A percentile compares a stretch with the other conserved stretches of the same genome.
These are phyloP conservation scores for Glyptemys insculpta DNA, from an alignment of 2,797 vertebrate species.

Conservation along the genomic window DNA sequence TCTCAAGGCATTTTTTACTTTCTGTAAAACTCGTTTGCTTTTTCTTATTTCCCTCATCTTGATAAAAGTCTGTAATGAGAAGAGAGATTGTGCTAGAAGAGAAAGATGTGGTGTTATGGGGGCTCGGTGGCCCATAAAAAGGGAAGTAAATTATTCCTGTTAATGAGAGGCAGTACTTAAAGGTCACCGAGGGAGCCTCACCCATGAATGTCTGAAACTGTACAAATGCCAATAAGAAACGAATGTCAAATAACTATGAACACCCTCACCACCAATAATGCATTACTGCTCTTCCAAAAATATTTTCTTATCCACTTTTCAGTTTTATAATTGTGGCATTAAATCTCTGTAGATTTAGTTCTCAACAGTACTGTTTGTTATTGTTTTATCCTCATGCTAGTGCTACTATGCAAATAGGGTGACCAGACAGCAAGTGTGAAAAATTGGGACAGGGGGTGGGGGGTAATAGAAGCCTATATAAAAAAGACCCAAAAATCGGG, in stretches of 20 bases:
- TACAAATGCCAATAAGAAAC: neutral
- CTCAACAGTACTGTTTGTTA: neutral
- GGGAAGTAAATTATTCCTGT: neutral
- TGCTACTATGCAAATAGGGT: neutral
- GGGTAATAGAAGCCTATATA: too few relatives aligned
- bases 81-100: neutral
- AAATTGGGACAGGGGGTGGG: too few relatives aligned
- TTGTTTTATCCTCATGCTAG: neutral
- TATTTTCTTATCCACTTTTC: slow-evolving; percentile 17
- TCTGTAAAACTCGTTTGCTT: slow-evolving; percentile 18
- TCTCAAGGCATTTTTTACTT: slow-evolving; percentile 28
- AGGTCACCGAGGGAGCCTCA: neutral
- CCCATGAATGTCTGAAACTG: neutral
- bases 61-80: neutral
- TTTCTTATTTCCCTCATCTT: slow-evolving; percentile 33
- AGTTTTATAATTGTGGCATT: neutral
- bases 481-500: too few relatives aligned
- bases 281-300: neutral
- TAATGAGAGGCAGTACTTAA: neutral
- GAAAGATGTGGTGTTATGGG: neutral
- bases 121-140: neutral
- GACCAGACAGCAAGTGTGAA: too few relatives aligned
- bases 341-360: neutral
- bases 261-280: neutral
- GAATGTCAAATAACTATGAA: neutral